Evolutionary conservation across 2,888 invertebrate species (phyloP), one percentile per base, ranked within the genome.

Genomic region (Cryptophagus acutangulus): DNA sequence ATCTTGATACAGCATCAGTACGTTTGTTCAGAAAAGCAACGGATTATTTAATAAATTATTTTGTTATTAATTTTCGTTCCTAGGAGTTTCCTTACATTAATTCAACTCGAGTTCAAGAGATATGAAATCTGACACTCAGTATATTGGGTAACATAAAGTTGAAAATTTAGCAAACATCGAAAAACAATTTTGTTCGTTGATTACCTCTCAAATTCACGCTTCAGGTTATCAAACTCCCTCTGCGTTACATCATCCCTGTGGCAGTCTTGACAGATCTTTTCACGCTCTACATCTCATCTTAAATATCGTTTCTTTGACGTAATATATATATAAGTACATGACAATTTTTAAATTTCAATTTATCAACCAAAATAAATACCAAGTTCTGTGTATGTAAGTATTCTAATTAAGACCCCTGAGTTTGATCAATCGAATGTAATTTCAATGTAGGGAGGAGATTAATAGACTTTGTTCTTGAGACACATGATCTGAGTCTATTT

Each of bases 191-290:
- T 49, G 46, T 48, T 41, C 46, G 46, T 45, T 54, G 57, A 57
- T 55, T 57, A 55, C 57, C 55, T 54, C 49, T 52, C 57, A 54
- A 55, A 52, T 55, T 55, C 54, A 57, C 53, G 57, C 55, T 50
- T 46, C 43, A 45, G 55, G 54, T 54, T 52, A 55, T 55, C 48
- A 47, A 46, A 41, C 48, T 48, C 49, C 45, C 51, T 37, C 46
- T 48, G 43, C 45, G 48, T 41, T 41, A 38, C 42, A 45, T 50
- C 49, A 46, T 49, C 43, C 44, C 45, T 16, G 43, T 49, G 45
- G 38, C 48, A 46, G 47, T 41, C 44, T 38, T 49, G 51, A 47
- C 49, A 51, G 52, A 54, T 49, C 47, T 50, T 52, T 52, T 53
- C 48, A 48, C 50, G 49, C 50, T 43, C 49, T 40, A 51, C 50